Base-by-base conservation (phyloP, 2,888 invertebrate genomes). In the Mantis religiosa region DNA sequence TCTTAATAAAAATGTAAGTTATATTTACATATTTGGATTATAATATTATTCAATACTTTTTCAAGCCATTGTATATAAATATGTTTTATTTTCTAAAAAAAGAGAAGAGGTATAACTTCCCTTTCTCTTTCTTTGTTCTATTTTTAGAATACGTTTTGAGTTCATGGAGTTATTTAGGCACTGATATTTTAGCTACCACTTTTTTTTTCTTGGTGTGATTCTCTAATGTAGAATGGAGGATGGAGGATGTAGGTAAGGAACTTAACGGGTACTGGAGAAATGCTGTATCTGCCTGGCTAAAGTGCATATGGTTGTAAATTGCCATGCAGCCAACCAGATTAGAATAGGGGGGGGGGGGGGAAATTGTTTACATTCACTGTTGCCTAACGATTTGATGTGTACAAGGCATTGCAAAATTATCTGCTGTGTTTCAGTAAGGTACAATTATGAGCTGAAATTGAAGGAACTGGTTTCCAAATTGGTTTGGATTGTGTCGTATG, bases 1-100 rank as follows among this genome's bases (percentile, higher is more conserved):
- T 82, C 87, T 82, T 82, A n/a, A 8, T 28, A 85, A 87, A 87
- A 82, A 82, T 14, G 30, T 87, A 47, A n/a, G n/a, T 71, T 71
- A 71, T 87, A 87, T 87, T 87, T 87, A 87, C 87, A 87, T 87
- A 87, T 87, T 71, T 87, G 71, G 14, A 27, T 87, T 87, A 87
- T 81, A 86, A 28, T 71, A 9, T 28, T 82, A 82, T 87, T 27
- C 54, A 86, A 28, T 71, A 28, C 15, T 28, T 82, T 87, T 87
- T 27, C 54, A 86, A 71, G 71, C 86, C 28, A 28, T 54, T 27
- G 82, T 82, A 34, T 87, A 87, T 87, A 87, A 87, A 87, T 81
- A 82, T 82, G 28, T 82, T 82, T 85, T 85, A 27, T 54, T 82
- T 25, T 82, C 25, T 20, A 30, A 87, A 87, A 20, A 34, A 82